These are phyloP conservation scores for Jacana jacana DNA, from an alignment of 2,113 vertebrate genomes.

Conservation along the genomic window DNA sequence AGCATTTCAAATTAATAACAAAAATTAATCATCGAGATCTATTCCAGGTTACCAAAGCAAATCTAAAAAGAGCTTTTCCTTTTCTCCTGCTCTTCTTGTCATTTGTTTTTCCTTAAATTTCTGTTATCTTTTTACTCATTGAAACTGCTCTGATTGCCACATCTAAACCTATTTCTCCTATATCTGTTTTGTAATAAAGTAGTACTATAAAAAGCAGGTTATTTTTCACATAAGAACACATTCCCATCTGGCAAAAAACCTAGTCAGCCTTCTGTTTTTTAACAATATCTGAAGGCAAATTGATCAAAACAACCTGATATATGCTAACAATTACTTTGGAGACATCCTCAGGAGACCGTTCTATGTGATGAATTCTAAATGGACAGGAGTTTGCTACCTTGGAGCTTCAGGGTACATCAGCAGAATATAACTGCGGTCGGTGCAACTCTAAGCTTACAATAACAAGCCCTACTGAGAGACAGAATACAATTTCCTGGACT, in stretches of 20 bases:
- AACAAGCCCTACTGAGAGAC: constrained; percentile 8
- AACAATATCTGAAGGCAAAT: constrained; percentile 43
- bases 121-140: not conserved
- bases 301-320: constrained; percentile 41
- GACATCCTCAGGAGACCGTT: not conserved
- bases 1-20: not conserved
- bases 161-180: not conserved
- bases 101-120: not conserved
- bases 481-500: not conserved
- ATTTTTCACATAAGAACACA: not conserved
- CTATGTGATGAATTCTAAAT: not conserved
- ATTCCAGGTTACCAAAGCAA: not conserved
- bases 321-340: constrained; percentile 29
- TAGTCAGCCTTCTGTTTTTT: constrained; percentile 5
- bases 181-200: not conserved
- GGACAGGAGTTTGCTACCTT: not conserved
- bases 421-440: not conserved
- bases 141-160: not conserved
- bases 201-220: not conserved
- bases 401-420: not conserved
- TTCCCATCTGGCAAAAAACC: not conserved
- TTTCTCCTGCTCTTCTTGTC: not conserved
- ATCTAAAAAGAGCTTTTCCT: not conserved
- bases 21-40: not conserved
- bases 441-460: not conserved